phyloP scores from a whole-genome alignment of 2,113 vertebrate genomes.

The Trichomycterus rosablanca region DNA sequence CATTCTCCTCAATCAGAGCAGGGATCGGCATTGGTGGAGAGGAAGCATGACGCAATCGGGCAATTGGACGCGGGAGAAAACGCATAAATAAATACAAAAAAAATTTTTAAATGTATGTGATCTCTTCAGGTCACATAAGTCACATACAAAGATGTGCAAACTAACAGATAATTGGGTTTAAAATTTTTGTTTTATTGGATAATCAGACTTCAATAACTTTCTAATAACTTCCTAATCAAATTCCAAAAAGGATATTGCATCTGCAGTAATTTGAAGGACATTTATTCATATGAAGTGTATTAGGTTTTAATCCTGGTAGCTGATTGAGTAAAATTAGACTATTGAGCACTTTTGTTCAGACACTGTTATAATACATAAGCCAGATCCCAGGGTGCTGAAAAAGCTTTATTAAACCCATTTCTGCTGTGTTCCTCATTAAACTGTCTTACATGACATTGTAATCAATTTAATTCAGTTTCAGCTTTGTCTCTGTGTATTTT shows the following conservation, averaged over 20 bases:
- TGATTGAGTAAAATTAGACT: constrained; percentile 84
- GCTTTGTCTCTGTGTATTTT: not conserved
- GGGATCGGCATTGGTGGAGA: too few species aligned
- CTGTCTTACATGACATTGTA: not conserved
- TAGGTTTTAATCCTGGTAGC: constrained; percentile 76
- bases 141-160: constrained; percentile 83
- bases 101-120: too few species aligned
- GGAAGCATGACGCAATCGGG: too few species aligned
- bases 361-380: constrained; percentile 52
- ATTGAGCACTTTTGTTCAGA: constrained; percentile 58
- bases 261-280: constrained; percentile 69
- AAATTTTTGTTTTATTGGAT: constrained; percentile 82
- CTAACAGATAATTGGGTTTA: constrained; percentile 78
- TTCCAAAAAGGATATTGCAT: constrained; percentile 81
- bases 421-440: not conserved
- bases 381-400: constrained; percentile 14
- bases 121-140: too few species aligned
- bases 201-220: constrained; percentile 84
- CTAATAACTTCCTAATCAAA: constrained; percentile 80
- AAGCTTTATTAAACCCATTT: constrained; percentile 2
- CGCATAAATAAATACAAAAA: too few species aligned
- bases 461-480: not conserved
- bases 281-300: constrained; percentile 78
- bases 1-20: too few species aligned
- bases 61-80: too few species aligned